A percentile compares a stretch with the other conserved stretches of the same genome.
Evolutionary conservation across 2,797 vertebrate species (phyloP).

Genomic region (Fistularia commersonii): DNA sequence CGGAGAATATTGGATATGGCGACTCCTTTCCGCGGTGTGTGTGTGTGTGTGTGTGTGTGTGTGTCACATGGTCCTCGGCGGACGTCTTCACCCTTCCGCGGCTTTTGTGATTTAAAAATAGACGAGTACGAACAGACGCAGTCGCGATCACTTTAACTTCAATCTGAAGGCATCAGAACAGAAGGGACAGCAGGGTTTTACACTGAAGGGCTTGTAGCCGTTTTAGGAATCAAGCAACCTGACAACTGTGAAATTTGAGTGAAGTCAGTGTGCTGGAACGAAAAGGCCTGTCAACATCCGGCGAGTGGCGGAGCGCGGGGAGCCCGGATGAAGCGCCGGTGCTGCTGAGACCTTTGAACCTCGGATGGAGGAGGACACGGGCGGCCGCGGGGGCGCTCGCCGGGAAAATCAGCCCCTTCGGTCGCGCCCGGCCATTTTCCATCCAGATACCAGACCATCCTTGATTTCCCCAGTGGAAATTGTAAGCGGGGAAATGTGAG

Average conservation of each 20-base stretch:
- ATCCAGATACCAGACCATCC: conserved; percentile 27
- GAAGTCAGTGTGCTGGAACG: conserved; percentile 52
- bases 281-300: conserved; percentile 44
- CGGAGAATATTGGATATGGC: no score
- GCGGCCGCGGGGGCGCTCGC: conserved; percentile 18
- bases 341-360: conserved; percentile 55
- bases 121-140: not conserved
- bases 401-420: conserved; percentile 33
- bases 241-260: conserved; percentile 65
- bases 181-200: not conserved
- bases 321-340: conserved; percentile 37
- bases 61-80: no score
- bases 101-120: conserved; percentile 14
- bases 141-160: conserved; percentile 2
- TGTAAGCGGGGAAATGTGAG: conserved; percentile 55
- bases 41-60: no score
- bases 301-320: conserved; percentile 28
- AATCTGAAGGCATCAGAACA: conserved; percentile 12
- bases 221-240: conserved; percentile 41
- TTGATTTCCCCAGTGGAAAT: conserved; percentile 61
- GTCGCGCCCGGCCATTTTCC: conserved; percentile 23
- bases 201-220: conserved; percentile 24
- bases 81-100: no score
- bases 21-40: no score
- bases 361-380: conserved; percentile 19